Evolutionary conservation across 2,113 vertebrate species (phyloP), one percentile per base, ranked within the genome.

Genomic region (Mustela nigripes): DNA sequence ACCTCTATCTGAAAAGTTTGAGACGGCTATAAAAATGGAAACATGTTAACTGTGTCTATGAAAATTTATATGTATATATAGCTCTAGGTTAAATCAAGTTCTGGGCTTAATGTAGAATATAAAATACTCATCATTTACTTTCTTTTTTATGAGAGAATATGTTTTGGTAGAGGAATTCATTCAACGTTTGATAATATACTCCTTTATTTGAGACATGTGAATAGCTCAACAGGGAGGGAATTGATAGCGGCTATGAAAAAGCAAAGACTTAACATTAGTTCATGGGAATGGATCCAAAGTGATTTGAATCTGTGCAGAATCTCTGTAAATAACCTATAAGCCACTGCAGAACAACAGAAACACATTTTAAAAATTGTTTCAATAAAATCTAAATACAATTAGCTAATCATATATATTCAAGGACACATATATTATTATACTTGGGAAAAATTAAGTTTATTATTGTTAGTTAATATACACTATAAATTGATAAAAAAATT

Each of bases 11-110:
- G 81, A 82, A 91, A 90, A 97, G 71, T 97, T 93, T 91, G 93
- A 98, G 83, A 71, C 48, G 87, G 39, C 80, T 86, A 90, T 98
- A 97, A 98, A 98, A 97, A 92, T 63, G 56, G 79, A 97, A 98
- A 96, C 21, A 19, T 92, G 79, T 92, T 95, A 97, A 82, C 60
- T 92, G 3, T 89, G 58, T 96, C 92, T 97, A 56, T 91, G 81
- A 96, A 97, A 96, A 98, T 97, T 96, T 96, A 97, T 96, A 79
- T 89, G 22, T 89, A 53, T 26, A 85, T 58, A 62, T 26, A 95
- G 74, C 42, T 56, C 16, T 91, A 87, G 84, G 69, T 97, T 96
- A 98, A 97, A 97, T 97, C 89, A 97, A 97, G 24, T 31, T 33
- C 6, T 48, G 80, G 21, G 21, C 28, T 24, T 94, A 95, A 97